Conservation (phyloP, 1,140 invertebrate genomes). For the Brachystomella parvula region DNA sequence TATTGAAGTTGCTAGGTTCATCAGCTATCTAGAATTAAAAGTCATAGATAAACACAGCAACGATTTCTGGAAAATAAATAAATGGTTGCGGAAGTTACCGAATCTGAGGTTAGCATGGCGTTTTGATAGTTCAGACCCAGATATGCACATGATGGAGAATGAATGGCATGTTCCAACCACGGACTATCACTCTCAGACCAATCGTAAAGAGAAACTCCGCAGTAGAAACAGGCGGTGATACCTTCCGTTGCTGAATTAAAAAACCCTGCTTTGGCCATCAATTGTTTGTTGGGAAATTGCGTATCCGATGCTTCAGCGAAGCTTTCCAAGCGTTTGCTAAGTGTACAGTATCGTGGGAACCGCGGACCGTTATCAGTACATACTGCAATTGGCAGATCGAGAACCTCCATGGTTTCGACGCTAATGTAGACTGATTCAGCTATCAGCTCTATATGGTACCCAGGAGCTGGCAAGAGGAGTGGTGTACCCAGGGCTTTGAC, state of each 20-base stretch:
- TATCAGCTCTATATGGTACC: too few species aligned
- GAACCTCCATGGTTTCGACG: too few species aligned
- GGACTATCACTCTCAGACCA: background rate
- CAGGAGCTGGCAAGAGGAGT: too few species aligned
- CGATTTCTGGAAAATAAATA: background rate
- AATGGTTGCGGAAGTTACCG: background rate
- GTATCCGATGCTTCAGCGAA: too few species aligned
- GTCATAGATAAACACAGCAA: background rate
- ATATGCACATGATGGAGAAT: background rate
- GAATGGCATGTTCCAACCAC: background rate
- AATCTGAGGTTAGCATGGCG: background rate
- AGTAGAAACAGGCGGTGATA: background rate
- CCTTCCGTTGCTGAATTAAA: background rate
- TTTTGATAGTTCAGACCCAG: background rate
- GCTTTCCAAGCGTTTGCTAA: too few species aligned
- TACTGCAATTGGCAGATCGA: too few species aligned
- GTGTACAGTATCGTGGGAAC: too few species aligned
- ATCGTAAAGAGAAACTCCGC: background rate
- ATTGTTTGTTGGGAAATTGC: background rate
- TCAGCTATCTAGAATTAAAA: background rate
- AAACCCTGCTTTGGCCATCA: slow-evolving; percentile 5
- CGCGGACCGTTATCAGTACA: too few species aligned
- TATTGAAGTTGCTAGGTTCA: background rate
- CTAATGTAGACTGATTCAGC: too few species aligned
- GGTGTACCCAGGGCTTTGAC: too few species aligned